Percentiles rank a stretch among this genome's conserved stretches.
phyloP scores from a whole-genome alignment of 2,113 vertebrate genomes.

The Halichoerus grypus region DNA sequence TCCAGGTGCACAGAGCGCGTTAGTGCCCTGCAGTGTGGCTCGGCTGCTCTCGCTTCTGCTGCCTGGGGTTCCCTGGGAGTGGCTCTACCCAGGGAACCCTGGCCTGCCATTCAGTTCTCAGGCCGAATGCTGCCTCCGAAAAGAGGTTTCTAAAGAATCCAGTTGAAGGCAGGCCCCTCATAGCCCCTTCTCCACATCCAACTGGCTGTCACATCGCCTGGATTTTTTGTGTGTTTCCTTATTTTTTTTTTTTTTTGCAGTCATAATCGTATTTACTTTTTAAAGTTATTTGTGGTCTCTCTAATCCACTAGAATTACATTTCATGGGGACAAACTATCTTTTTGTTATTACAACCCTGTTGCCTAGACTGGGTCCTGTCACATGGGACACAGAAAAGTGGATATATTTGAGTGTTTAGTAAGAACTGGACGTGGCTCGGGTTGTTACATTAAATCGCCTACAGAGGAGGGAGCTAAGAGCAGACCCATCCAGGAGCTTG shows the following conservation, averaged over 20 bases:
- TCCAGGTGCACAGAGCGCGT: fast-evolving
- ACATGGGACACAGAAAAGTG: neutral
- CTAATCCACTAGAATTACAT: neutral
- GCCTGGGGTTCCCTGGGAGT: neutral
- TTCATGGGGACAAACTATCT: neutral
- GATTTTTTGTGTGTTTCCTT: neutral
- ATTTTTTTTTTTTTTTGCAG: neutral
- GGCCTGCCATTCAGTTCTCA: neutral
- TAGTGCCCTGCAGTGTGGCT: no score
- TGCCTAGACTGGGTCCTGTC: neutral
- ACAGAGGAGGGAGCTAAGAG: neutral
- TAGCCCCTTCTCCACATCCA: neutral
- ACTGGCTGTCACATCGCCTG: neutral
- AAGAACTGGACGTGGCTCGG: neutral
- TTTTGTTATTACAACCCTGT: neutral
- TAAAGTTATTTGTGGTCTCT: neutral
- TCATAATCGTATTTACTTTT: neutral
- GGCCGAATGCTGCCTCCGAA: neutral
- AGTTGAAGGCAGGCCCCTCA: neutral
- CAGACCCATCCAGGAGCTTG: neutral
- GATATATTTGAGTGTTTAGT: neutral
- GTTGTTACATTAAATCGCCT: neutral
- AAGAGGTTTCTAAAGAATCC: neutral
- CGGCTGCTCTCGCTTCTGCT: neutral
- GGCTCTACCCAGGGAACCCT: no score